Base-by-base conservation (phyloP, 2,113 vertebrate genomes). In the Hymenochirus boettgeri region DNA sequence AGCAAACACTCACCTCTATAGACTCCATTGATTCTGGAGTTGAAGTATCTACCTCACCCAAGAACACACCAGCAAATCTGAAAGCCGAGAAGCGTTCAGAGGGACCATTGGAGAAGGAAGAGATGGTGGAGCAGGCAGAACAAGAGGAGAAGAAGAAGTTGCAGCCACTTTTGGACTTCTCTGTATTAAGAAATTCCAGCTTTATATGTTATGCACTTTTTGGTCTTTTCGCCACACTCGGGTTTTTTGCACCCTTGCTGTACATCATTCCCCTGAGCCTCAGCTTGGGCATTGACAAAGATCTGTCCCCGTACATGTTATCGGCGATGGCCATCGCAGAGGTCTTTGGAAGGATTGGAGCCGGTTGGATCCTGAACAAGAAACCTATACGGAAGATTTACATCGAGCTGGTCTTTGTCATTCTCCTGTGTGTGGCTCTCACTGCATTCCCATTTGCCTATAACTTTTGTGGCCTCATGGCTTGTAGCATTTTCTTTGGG, bases 1-100 rank as follows among this genome's bases (percentile, higher is more conserved):
- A 96, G 78, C 84, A 93, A 71, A 97, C 93, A 0, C 77, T 74
- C 65, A 94, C 89, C 69, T 96, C 94, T 48, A 62, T 92, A 18
- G 88, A 88, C 64, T 97, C 94, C n/a, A 86, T 88, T 9, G 94
- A 97, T 84, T 99, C 96, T 1, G 96, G 96, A 51, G 91, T 97
- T 4, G 93, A 94, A 72, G 89, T 93, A 33, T 83, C 86, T 75
- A 83, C 89, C 74, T 96, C 92, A 58, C 85, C 86, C 1, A 78
- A 74, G 45, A 90, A 88, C 22, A 77, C 87, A 72, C 71, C 31
- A n/a, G 58, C 64, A 22, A 42, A 54, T 12, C 58, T 37, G 37
- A 76, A 70, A 0, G 57, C 78, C 1, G 61, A 24, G 21, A 76
- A 83, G 69, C 72, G 65, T 39, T 64, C 57, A 1, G 60, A 73